These are phyloP conservation scores for Brachypteracias leptosomus DNA, from an alignment of 2,113 vertebrate genomes.

Conservation along the genomic window DNA sequence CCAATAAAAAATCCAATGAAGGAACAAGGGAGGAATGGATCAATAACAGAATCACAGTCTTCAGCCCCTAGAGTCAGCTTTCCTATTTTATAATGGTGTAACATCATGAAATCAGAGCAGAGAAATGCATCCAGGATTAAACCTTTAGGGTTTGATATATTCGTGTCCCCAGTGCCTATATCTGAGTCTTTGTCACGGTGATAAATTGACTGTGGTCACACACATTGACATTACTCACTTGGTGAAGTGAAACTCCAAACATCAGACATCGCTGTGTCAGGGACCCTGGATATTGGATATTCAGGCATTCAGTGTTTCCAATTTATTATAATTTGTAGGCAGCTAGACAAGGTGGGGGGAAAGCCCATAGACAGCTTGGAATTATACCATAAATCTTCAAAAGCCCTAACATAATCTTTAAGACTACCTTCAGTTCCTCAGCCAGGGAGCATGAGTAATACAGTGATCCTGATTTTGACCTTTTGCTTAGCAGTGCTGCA, in stretches of 20 bases:
- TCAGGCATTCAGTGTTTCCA: not conserved
- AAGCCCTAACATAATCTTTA: constrained; percentile 36
- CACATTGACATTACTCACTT: not conserved
- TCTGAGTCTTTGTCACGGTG: not conserved
- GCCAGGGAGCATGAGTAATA: not conserved
- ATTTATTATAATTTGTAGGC: constrained; percentile 53
- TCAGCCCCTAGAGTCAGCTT: not conserved
- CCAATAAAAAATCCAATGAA: not conserved
- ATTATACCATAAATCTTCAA: constrained; percentile 27
- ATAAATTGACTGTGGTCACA: not conserved
- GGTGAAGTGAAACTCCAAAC: not conserved
- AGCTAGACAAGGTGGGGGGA: not conserved
- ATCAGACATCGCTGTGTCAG: not conserved
- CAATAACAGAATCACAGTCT: not conserved
- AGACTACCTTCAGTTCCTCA: not conserved
- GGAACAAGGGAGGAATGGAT: not conserved
- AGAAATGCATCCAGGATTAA: not conserved
- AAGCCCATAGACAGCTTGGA: constrained; percentile 41
- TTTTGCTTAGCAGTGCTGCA: not conserved
- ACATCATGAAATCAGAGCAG: not conserved
- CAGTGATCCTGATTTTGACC: not conserved
- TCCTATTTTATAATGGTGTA: not conserved
- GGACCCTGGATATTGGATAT: not conserved
- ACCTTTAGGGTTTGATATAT: not conserved
- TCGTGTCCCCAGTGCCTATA: not conserved